Percentiles rank a stretch among this genome's conserved stretches.
Evolutionary conservation across 2,888 invertebrate genomes (phyloP).

Genomic region (Acleris emargana): DNA sequence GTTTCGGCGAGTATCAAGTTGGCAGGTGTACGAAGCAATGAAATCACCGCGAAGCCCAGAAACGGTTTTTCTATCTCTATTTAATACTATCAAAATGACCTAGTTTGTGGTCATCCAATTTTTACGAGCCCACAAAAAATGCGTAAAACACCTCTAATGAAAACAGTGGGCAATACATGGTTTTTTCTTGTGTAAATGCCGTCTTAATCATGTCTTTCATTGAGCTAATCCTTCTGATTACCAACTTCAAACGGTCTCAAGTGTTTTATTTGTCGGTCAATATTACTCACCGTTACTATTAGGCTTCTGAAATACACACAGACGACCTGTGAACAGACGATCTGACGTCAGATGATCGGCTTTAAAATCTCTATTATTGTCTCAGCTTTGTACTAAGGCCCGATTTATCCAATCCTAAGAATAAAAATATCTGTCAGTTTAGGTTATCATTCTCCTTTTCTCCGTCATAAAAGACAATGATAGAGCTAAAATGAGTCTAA

Average conservation of each 20-base stretch:
- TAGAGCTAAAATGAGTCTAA: too few species aligned
- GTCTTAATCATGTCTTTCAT: slow-evolving; percentile 28
- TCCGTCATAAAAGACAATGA: too few species aligned
- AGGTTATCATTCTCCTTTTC: too few species aligned
- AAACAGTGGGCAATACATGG: slow-evolving; percentile 16
- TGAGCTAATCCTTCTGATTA: slow-evolving; percentile 49
- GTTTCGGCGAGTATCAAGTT: too few species aligned
- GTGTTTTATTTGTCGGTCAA: slow-evolving; percentile 58
- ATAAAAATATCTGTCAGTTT: too few species aligned
- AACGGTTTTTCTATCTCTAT: background rate
- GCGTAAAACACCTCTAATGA: slow-evolving; percentile 9
- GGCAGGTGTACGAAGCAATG: too few species aligned
- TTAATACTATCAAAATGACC: background rate
- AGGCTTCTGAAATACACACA: slow-evolving; percentile 38
- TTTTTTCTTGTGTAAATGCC: slow-evolving; percentile 19
- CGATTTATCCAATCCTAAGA: too few species aligned
- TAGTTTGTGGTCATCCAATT: slow-evolving; percentile 1
- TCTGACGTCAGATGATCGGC: slow-evolving; percentile 50
- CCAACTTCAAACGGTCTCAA: slow-evolving; percentile 47
- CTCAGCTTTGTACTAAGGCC: too few species aligned
- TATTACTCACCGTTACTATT: slow-evolving; percentile 52
- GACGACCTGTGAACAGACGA: slow-evolving; percentile 6
- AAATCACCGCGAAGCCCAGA: too few species aligned
- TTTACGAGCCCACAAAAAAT: slow-evolving; percentile 10
- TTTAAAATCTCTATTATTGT: too few species aligned